These are phyloP conservation scores for Atractosteus spatula DNA, from an alignment of 2,113 vertebrate genomes.

Conservation along the genomic window DNA sequence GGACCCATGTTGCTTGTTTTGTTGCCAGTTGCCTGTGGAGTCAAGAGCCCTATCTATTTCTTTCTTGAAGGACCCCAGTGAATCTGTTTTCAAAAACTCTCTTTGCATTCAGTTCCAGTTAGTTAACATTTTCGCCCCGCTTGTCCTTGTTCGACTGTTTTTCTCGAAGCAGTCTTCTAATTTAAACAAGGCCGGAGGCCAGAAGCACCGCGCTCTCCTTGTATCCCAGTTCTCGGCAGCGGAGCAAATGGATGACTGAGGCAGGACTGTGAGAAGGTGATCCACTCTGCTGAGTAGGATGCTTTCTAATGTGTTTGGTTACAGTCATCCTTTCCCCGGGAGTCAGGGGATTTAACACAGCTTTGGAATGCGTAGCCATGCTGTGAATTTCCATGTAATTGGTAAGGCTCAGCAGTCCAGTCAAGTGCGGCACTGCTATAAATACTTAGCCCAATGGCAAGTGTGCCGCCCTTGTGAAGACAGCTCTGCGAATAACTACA, in stretches of 20 bases:
- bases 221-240: constrained; percentile 27
- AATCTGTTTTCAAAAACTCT: too few relatives aligned
- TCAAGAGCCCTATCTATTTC: too few relatives aligned
- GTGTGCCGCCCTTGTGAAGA: constrained; percentile 30
- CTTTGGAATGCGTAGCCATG: constrained; percentile 55
- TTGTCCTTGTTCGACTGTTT: constrained; percentile 31
- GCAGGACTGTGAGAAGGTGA: constrained; percentile 17
- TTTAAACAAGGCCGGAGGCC: constrained; percentile 27
- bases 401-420: constrained; percentile 45
- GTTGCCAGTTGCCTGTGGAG: too few relatives aligned
- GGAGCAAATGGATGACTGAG: constrained; percentile 29
- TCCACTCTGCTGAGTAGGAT: constrained; percentile 62
- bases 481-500: constrained; percentile 35
- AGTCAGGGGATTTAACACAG: constrained; percentile 56
- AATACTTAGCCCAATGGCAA: constrained; percentile 29
- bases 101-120: too few relatives aligned
- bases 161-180: constrained; percentile 39
- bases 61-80: too few relatives aligned
- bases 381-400: constrained; percentile 69
- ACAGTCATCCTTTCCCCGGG: constrained; percentile 53
- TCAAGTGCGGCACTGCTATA: constrained; percentile 22
- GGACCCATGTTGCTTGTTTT: too few relatives aligned
- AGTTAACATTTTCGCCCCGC: too few relatives aligned
- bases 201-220: constrained; percentile 20
- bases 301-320: constrained; percentile 62